Conservation (phyloP, 2,888 invertebrate genomes). For the Microchrysa polita region DNA sequence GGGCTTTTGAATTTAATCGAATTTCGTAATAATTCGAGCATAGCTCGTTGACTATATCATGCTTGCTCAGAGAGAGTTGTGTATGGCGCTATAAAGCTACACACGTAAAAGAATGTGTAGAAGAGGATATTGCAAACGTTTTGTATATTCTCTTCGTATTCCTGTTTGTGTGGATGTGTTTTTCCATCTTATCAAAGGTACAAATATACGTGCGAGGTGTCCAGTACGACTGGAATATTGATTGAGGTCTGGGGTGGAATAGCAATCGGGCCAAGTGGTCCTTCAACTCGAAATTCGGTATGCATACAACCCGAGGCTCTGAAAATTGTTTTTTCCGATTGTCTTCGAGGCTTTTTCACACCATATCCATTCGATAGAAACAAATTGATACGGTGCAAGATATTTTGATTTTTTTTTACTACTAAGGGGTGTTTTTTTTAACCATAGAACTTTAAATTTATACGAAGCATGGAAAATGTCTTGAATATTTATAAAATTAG, state of each 20-base stretch:
- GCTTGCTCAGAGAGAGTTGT: background rate
- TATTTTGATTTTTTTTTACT: too few species aligned
- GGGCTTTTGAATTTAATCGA: constrained; percentile 42
- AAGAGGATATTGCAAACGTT: background rate
- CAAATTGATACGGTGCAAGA: background rate
- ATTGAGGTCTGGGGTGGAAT: background rate
- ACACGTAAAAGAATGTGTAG: background rate
- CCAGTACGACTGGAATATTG: constrained; percentile 19
- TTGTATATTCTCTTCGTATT: background rate
- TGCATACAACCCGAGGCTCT: constrained; percentile 17
- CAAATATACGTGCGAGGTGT: too few species aligned
- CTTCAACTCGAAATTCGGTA: background rate
- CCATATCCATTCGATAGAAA: background rate
- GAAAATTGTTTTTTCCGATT: constrained; percentile 34
- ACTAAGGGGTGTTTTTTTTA: too few species aligned
- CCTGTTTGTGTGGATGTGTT: background rate
- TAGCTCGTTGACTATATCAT: constrained; percentile 36
- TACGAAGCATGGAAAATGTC: too few species aligned
- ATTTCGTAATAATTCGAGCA: constrained; percentile 41
- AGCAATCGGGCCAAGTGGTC: background rate
- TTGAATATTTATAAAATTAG: too few species aligned
- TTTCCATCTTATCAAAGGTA: background rate
- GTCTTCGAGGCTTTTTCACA: constrained; percentile 1
- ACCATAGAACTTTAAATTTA: too few species aligned
- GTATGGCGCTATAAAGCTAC: too few species aligned